These are phyloP conservation scores for Meandrina meandrites DNA, from an alignment of 92 coral and sea anemone species.

Conservation along the genomic window DNA sequence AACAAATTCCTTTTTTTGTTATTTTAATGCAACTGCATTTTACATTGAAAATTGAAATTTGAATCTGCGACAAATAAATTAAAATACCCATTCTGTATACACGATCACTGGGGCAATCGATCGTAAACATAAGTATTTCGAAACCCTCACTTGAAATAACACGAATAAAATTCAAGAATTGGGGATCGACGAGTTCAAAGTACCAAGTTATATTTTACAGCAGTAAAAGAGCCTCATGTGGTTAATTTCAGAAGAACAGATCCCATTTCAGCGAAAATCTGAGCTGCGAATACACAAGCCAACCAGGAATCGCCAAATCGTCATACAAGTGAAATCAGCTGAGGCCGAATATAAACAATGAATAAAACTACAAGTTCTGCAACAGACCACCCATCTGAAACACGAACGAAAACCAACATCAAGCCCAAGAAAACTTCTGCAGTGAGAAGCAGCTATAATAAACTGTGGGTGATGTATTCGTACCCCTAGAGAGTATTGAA, in stretches of 20 bases:
- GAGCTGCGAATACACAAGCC: constrained; percentile 39
- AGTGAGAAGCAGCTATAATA: neutral
- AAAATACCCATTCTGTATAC: neutral
- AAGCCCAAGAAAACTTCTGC: neutral
- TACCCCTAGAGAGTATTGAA: neutral
- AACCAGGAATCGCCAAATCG: constrained; percentile 76
- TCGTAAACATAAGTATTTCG: neutral
- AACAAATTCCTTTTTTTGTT: neutral
- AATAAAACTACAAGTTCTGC: neutral
- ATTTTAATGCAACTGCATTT: neutral
- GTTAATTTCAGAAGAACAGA: neutral
- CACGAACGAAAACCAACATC: neutral
- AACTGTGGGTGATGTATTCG: neutral
- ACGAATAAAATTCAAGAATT: neutral
- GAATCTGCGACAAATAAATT: neutral
- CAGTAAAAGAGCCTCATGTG: too few species aligned
- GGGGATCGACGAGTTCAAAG: neutral
- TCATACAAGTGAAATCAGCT: constrained; percentile 19
- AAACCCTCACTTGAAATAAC: neutral
- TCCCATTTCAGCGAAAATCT: neutral
- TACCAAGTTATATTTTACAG: neutral
- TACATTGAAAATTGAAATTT: neutral
- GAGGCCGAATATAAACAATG: constrained; percentile 37
- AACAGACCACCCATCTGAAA: neutral
- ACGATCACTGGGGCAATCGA: constrained; percentile 37